These are phyloP conservation scores for Nephrocerus scutellatus DNA, from an alignment of 2,888 invertebrate species.

Conservation along the genomic window DNA sequence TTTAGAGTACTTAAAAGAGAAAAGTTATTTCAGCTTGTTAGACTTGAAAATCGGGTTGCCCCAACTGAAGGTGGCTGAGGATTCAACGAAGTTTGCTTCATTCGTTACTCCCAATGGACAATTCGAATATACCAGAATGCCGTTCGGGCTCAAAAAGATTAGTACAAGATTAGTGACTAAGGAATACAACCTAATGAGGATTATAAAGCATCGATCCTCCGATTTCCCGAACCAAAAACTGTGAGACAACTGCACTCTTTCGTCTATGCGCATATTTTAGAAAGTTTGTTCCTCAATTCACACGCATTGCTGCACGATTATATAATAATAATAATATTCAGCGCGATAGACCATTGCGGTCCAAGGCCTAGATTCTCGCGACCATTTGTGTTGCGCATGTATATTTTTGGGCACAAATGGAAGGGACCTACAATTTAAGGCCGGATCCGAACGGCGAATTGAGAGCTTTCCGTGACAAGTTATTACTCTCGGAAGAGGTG, in stretches of 20 bases:
- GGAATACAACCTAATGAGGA: constrained; percentile 4
- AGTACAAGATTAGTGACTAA: not conserved
- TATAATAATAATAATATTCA: too few relatives aligned
- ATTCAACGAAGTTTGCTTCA: constrained; percentile 21
- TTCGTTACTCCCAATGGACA: constrained; percentile 24
- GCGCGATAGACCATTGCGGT: too few relatives aligned
- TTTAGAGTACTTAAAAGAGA: constrained; percentile 13
- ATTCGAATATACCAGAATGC: constrained; percentile 20
- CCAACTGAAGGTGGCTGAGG: constrained; percentile 16
- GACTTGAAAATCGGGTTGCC: constrained; percentile 22
- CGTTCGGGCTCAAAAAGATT: constrained; percentile 19
- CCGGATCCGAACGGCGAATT: too few relatives aligned
- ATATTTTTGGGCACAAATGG: too few relatives aligned
- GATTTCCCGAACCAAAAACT: constrained; percentile 1
- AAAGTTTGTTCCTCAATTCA: too few relatives aligned
- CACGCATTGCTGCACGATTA: too few relatives aligned
- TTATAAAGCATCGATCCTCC: not conserved
- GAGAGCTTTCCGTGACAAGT: too few relatives aligned
- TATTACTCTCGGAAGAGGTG: too few relatives aligned
- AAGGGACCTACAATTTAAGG: too few relatives aligned
- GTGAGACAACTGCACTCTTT: constrained; percentile 5
- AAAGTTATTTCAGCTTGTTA: constrained; percentile 19
- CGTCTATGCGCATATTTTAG: not conserved
- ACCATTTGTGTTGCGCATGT: too few relatives aligned
- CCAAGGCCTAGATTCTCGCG: too few relatives aligned